Conservation (phyloP, 2,113 vertebrate species). For the Argyrosomus japonicus region DNA sequence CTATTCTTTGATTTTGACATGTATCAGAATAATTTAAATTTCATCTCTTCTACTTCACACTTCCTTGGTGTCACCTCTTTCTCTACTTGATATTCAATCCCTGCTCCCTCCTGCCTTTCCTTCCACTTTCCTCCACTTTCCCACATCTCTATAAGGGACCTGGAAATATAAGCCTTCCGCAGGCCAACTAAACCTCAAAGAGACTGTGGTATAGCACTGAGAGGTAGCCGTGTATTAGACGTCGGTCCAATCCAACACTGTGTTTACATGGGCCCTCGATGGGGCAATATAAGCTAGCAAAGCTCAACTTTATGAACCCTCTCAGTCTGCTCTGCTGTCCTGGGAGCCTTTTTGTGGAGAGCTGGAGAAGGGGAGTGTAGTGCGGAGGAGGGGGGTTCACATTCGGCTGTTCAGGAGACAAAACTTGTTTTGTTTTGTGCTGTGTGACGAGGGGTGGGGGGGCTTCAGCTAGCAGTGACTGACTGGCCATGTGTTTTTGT, state of each 20-base stretch:
- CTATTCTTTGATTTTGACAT: background rate
- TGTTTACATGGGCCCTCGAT: conserved; percentile 71
- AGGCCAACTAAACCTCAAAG: conserved; percentile 49
- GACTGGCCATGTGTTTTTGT: conserved; percentile 60
- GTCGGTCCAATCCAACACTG: conserved; percentile 42
- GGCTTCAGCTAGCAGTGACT: conserved; percentile 41
- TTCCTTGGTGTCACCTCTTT: conserved; percentile 1
- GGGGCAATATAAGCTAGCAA: conserved; percentile 56
- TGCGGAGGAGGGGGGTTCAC: conserved; percentile 72
- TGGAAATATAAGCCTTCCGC: conserved; percentile 13
- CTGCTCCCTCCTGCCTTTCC: conserved; percentile 2
- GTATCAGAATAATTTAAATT: background rate
- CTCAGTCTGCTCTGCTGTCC: conserved; percentile 53
- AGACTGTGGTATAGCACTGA: conserved; percentile 41
- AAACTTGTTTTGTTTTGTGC: conserved; percentile 81
- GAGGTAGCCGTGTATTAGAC: conserved; percentile 55
- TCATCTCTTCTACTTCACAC: background rate
- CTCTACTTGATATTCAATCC: background rate
- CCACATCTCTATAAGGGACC: conserved; percentile 26
- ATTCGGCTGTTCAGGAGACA: conserved; percentile 78
- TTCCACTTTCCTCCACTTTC: conserved; percentile 40
- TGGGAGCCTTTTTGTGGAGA: conserved; percentile 60
- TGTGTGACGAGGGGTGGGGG: conserved; percentile 41
- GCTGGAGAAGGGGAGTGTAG: conserved; percentile 17
- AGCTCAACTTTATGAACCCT: conserved; percentile 61